Evolutionary conservation across 2,888 invertebrate species (phyloP), one percentile per base, ranked within the genome.

Genomic region (Tyria jacobaeae): DNA sequence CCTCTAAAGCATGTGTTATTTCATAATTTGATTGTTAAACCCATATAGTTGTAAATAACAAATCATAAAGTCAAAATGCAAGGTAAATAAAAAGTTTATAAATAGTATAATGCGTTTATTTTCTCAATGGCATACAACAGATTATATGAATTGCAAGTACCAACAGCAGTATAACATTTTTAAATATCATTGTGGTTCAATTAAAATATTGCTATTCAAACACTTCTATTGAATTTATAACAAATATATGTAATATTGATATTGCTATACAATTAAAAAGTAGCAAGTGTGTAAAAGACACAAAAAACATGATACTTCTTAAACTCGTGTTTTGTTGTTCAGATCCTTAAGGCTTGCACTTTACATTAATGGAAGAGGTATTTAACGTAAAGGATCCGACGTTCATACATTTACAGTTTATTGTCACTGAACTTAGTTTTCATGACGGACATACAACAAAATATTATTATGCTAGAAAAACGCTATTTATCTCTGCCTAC

Each of bases 61-160:
- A 49, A 76, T 73, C 68, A 70, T 69, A 54, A 57, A 53, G 37
- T 49, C 44, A 62, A 59, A 44, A 44, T 51, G 57, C 54, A 69
- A 44, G 17, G 52, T 34, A 71, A 69, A 76, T 76, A 69, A 75
- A 76, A 76, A 35, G 52, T 67, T 62, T 70, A 25, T 54, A 64
- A 70, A 65, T 68, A 72, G 63, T 75, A 75, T 68, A 66, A 73
- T 73, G 73, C 63, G 63, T 77, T 75, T 77, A 69, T 74, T 75
- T 76, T 62, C 25, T 66, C 63, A 73, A 66, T 61, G 57, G 62
- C 52, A 57, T 75, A 62, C 71, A 71, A 75, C 66, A 71, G 62
- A 69, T 71, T 71, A 71, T 68, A 73, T 71, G 72, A 68, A 69
- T 74, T 64, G 69, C 51, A 63, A 66, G 25, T 57, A 66, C 41